These are phyloP conservation scores for Sinocyclocheilus grahami DNA, from an alignment of 2,113 vertebrate species.

Conservation along the genomic window DNA sequence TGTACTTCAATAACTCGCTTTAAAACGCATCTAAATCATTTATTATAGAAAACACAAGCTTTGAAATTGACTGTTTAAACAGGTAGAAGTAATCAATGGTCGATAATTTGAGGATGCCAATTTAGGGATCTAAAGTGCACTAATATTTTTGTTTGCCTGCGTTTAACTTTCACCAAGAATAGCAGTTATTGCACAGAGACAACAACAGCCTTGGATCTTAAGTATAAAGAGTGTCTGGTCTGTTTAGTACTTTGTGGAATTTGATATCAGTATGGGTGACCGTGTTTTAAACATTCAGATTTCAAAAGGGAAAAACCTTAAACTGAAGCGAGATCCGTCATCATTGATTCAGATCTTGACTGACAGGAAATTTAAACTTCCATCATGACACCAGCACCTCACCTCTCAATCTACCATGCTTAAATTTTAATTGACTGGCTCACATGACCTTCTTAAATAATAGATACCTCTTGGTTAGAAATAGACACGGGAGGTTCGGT, in stretches of 20 bases:
- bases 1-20: not conserved
- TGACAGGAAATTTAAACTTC: conserved; percentile 68
- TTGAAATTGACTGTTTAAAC: not conserved
- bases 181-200: not conserved
- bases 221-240: not conserved
- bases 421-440: conserved; percentile 88
- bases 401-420: conserved; percentile 73
- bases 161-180: not conserved
- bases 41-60: not conserved
- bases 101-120: not conserved
- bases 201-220: not conserved
- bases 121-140: not conserved
- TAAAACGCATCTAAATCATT: not conserved
- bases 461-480: conserved; percentile 88
- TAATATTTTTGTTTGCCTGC: not conserved
- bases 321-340: not conserved
- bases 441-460: conserved; percentile 96
- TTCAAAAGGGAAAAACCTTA: not conserved
- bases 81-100: not conserved
- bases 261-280: not conserved
- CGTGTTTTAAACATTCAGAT: not conserved
- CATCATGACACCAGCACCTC: conserved; percentile 70
- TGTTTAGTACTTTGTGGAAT: not conserved
- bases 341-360: conserved; percentile 41
- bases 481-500: conserved; percentile 82